Percentiles rank a stretch among this genome's conserved stretches.
Evolutionary conservation across 2,113 vertebrate genomes (phyloP).

Genomic region (Rhabdornis inornatus): DNA sequence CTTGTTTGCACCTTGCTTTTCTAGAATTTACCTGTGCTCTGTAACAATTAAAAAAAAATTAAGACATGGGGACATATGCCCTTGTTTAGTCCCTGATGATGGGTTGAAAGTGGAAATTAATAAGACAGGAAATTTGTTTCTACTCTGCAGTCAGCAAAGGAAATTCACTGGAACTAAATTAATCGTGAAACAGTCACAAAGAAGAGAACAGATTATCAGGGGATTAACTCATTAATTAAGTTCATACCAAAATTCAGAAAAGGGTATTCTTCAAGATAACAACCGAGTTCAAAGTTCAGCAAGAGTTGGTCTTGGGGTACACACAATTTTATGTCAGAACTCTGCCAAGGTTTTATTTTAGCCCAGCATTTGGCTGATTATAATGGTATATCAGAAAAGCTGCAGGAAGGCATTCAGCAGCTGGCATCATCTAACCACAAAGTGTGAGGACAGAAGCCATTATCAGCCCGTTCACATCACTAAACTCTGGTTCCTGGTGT

Average conservation of each 20-base stretch:
- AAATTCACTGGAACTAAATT: constrained; percentile 61
- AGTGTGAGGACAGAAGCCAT: background rate
- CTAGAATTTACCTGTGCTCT: background rate
- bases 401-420: background rate
- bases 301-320: background rate
- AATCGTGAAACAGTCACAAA: constrained; percentile 32
- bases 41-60: background rate
- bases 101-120: constrained; percentile 20
- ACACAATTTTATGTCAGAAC: background rate
- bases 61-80: background rate
- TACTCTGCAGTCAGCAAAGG: background rate
- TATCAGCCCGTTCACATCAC: background rate
- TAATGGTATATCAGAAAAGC: background rate
- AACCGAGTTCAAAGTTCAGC: background rate
- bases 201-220: constrained; percentile 10
- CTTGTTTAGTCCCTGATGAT: background rate
- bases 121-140: constrained; percentile 19
- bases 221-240: constrained; percentile 50
- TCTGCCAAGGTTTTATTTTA: background rate
- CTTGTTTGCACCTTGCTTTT: background rate
- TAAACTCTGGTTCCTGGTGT: background rate
- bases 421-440: background rate
- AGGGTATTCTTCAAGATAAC: background rate
- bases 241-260: background rate
- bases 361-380: background rate